phyloP scores from a whole-genome alignment of 2,797 vertebrate species.

The Poeciliopsis paucimaculata region DNA sequence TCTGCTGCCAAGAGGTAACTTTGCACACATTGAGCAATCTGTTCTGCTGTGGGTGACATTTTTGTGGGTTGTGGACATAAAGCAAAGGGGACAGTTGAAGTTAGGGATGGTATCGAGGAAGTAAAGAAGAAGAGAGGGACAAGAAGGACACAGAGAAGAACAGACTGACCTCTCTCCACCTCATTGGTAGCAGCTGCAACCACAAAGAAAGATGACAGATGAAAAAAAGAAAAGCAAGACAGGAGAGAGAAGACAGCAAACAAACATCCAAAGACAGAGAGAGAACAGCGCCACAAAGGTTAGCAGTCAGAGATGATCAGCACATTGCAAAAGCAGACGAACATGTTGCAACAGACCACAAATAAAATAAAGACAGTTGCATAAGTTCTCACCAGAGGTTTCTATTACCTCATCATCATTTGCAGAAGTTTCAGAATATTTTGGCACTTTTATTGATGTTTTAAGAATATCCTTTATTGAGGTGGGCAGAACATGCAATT shows the following conservation, averaged over 20 bases:
- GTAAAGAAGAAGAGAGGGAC: conserved; percentile 41
- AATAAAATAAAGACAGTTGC: conserved; percentile 20
- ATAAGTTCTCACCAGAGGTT: not conserved
- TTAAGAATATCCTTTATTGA: not conserved
- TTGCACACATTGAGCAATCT: conserved; percentile 18
- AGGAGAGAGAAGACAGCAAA: conserved; percentile 57
- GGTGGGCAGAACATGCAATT: not conserved
- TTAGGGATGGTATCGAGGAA: conserved; percentile 32
- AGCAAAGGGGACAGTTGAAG: conserved; percentile 54
- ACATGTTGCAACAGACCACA: conserved; percentile 59
- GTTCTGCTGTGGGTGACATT: conserved; percentile 20
- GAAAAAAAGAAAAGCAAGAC: conserved; percentile 68
- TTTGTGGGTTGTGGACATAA: conserved; percentile 37
- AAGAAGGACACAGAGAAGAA: conserved; percentile 65
- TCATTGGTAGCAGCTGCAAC: conserved; percentile 99
- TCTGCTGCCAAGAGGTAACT: conserved; percentile 30
- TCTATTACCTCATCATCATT: not conserved
- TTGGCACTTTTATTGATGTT: not conserved
- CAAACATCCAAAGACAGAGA: conserved; percentile 62
- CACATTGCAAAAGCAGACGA: conserved; percentile 73
- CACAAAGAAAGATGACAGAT: conserved; percentile 67
- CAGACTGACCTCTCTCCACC: conserved; percentile 99
- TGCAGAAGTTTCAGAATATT: not conserved
- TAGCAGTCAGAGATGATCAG: conserved; percentile 75
- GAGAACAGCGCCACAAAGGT: conserved; percentile 71